Percentiles rank a stretch among this genome's conserved stretches.
phyloP scores from a whole-genome alignment of 1,140 invertebrate genomes.

The Oncopodura yosiiana region DNA sequence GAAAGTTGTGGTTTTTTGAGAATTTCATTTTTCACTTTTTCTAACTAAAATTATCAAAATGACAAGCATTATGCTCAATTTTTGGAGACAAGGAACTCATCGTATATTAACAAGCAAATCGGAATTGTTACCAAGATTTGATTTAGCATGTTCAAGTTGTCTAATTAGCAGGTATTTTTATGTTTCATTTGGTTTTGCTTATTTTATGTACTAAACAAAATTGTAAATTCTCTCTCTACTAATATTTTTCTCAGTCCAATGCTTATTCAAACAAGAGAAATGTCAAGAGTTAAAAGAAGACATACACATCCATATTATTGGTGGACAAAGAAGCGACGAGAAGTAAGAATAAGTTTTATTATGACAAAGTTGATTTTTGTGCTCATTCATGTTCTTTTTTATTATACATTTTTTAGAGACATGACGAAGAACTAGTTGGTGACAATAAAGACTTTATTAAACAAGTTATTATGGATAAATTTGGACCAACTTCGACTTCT shows the following conservation, averaged over 20 bases:
- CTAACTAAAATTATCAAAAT: no score
- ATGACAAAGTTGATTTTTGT: background rate
- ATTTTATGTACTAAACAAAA: background rate
- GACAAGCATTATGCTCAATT: no score
- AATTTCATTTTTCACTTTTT: no score
- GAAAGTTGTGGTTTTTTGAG: no score
- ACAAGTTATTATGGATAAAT: conserved; percentile 61
- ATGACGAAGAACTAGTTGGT: conserved; percentile 58
- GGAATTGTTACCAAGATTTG: no score
- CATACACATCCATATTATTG: conserved; percentile 33
- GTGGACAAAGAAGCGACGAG: conserved; percentile 34
- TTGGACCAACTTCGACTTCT: conserved; percentile 42
- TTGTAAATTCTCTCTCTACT: background rate
- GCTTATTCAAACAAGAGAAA: conserved; percentile 7
- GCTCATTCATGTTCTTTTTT: conserved; percentile 1
- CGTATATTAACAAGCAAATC: background rate
- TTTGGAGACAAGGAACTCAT: no score
- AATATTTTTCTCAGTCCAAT: background rate
- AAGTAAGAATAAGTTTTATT: conserved; percentile 19
- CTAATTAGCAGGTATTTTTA: background rate
- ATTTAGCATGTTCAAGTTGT: background rate
- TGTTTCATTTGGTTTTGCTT: background rate
- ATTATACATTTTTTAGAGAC: conserved; percentile 43
- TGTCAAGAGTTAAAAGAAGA: conserved; percentile 35
- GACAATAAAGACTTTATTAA: conserved; percentile 75